Base-by-base conservation (phyloP, 2,888 invertebrate genomes). In the Cataglyphis cursor region DNA sequence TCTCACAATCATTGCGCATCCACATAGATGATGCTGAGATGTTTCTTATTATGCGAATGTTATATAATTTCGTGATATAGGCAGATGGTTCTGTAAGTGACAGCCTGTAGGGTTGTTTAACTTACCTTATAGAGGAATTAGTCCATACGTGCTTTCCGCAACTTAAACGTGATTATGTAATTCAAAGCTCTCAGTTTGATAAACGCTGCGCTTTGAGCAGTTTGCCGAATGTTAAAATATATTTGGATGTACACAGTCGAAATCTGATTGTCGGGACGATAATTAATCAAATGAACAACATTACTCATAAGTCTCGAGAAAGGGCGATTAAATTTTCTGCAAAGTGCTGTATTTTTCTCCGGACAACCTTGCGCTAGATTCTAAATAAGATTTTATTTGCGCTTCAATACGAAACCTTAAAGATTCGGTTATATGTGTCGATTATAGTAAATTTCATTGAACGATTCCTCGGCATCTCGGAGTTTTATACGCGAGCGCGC, bases 131-230 rank as follows among this genome's bases (percentile, higher is more conserved):
- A 15, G 21, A 35, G 31, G 24, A 24, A 78, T 78, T 78, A 70
- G 1, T 64, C 21, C 18, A 24, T 35, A 35, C 15, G 28, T 35
- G 35, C 28, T 44, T 44, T 59, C 21, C 31, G 31, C 3, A 72
- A 72, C 54, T 76, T 54, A 57, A 76, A 15, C 15, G 18, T 31
- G 15, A 76, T 76, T 76, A 57, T 6, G n/a, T 57, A 68, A 76
- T 41, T 76, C 24, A 18, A 15, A 44, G 21, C n/a, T 41, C 1
- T 24, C 35, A 44, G 21, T 48, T 62, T 12, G 21, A 15, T 5
- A 12, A 51, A 51, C 9, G n/a, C n/a, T 15, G 5, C 9, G 21
- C 44, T 48, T 59, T n/a, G 65, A 38, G 1, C 12, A 28, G 4
- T 24, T 8, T 24, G 9, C 15, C 18, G 8, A 41, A 10, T 15